These are phyloP conservation scores for Odontocerum albicorne DNA, from an alignment of 2,888 invertebrate species.

Conservation along the genomic window DNA sequence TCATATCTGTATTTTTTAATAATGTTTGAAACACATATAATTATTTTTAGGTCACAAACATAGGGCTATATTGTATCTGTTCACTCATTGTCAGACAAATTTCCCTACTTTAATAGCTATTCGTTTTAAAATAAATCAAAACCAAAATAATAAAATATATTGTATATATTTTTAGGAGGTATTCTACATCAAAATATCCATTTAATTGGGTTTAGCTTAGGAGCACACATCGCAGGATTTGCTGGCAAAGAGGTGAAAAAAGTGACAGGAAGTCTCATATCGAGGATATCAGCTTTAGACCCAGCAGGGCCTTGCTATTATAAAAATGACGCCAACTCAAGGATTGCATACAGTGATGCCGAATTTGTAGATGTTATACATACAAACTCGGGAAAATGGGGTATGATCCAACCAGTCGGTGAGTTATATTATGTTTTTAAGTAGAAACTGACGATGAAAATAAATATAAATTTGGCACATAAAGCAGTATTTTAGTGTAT, in stretches of 20 bases:
- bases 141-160: too few relatives aligned
- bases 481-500: too few relatives aligned
- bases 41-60: too few relatives aligned
- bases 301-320: constrained; percentile 33
- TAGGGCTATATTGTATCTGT: too few relatives aligned
- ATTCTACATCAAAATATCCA: constrained; percentile 17
- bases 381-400: constrained; percentile 6
- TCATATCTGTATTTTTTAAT: too few relatives aligned
- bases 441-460: too few relatives aligned
- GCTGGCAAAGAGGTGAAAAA: constrained; percentile 16
- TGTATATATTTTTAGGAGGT: constrained; percentile 20
- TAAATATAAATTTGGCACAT: too few relatives aligned
- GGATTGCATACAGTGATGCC: constrained; percentile 1
- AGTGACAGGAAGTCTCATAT: constrained; percentile 24
- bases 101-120: too few relatives aligned
- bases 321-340: constrained; percentile 7
- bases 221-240: constrained; percentile 24
- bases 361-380: constrained; percentile 29
- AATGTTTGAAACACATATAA: too few relatives aligned
- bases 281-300: constrained; percentile 20
- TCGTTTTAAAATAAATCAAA: too few relatives aligned
- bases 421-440: too few relatives aligned
- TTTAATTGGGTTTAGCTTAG: constrained; percentile 25
- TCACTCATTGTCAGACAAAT: too few relatives aligned
- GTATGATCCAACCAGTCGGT: constrained; percentile 15